phyloP scores from a whole-genome alignment of 2,113 vertebrate genomes.

The Antechinus stuartii region DNA sequence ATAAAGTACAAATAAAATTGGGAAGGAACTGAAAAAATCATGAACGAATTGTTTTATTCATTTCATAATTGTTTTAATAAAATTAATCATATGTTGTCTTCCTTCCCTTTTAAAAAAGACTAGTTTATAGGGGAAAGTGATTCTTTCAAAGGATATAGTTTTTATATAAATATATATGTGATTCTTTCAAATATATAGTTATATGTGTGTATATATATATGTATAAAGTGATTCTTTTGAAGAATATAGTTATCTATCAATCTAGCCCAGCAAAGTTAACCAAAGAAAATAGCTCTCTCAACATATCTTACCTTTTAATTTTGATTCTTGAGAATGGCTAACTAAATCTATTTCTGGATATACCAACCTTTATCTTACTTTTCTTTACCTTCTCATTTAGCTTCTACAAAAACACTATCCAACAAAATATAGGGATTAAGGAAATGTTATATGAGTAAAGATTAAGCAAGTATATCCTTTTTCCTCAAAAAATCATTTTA shows the following conservation, averaged over 20 bases:
- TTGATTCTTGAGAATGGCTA: not conserved
- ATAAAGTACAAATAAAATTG: not conserved
- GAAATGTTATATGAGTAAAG: not conserved
- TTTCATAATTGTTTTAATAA: slow-evolving; percentile 30
- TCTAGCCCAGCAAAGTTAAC: slow-evolving; percentile 27
- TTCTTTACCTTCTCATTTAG: not conserved
- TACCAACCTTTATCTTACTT: not conserved
- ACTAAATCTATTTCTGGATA: not conserved
- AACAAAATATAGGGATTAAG: slow-evolving; percentile 29
- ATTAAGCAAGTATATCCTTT: not conserved
- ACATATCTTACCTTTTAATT: not conserved
- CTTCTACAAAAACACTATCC: not conserved
- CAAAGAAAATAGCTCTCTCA: not conserved
- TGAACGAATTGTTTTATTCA: slow-evolving; percentile 29
- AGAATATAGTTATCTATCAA: not conserved
- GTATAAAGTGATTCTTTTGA: slow-evolving; percentile 26
- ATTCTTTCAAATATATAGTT: too few species aligned
- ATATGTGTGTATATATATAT: too few species aligned
- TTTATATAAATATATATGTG: too few species aligned
- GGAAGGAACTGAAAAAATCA: not conserved
- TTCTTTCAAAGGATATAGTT: not conserved
- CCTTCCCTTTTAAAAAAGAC: not conserved
- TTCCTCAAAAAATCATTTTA: not conserved
- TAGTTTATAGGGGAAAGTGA: slow-evolving; percentile 11
- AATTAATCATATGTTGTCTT: slow-evolving; percentile 3